Conservation (phyloP, 2,113 vertebrate genomes). For the Toxostoma redivivum region DNA sequence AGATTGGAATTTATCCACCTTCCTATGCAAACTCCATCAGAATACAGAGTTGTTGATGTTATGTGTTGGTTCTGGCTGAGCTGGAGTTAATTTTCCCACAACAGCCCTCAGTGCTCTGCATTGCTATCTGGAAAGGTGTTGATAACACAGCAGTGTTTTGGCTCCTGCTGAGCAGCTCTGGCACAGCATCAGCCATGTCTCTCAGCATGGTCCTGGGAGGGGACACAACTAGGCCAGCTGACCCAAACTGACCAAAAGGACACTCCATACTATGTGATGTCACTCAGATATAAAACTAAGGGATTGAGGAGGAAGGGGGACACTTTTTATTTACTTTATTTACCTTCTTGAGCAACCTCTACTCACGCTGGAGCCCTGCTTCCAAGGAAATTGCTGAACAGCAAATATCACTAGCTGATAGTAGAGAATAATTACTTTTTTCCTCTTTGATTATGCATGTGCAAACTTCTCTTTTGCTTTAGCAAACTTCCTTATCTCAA, state of each 20-base stretch:
- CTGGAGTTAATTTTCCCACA: background rate
- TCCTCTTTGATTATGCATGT: background rate
- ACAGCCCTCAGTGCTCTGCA: background rate
- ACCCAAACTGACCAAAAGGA: background rate
- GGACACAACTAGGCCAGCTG: background rate
- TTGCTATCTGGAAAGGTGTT: background rate
- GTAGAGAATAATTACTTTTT: background rate
- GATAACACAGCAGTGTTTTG: background rate
- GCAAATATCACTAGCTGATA: background rate
- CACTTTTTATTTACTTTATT: background rate
- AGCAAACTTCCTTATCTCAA: background rate
- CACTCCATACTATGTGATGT: background rate
- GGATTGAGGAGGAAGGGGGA: fast-evolving
- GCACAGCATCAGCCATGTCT: background rate
- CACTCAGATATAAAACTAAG: background rate
- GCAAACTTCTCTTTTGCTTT: background rate
- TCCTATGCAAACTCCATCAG: background rate
- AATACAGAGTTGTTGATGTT: background rate
- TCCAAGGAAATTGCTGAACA: background rate
- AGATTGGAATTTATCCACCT: background rate
- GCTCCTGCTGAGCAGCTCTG: background rate
- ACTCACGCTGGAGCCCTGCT: background rate
- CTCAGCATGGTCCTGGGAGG: background rate
- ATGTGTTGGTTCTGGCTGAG: background rate
- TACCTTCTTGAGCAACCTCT: background rate